A percentile compares a stretch with the other conserved stretches of the same genome.
Evolutionary conservation across 2,797 vertebrate species (phyloP).

Genomic region (Sphenopsis melanotis): DNA sequence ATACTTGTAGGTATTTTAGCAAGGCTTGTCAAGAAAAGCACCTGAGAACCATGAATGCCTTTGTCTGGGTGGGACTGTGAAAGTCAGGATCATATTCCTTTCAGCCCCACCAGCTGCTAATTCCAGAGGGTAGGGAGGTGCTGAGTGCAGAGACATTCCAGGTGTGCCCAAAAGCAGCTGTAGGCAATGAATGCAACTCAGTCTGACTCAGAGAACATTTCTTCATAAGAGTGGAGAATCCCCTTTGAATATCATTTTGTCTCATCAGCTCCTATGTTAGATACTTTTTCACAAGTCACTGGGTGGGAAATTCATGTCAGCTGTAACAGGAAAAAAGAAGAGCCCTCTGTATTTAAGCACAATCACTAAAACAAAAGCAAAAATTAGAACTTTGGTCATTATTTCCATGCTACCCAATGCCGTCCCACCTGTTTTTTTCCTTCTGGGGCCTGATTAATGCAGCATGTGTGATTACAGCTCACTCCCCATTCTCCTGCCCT

Average conservation of each 20-base stretch:
- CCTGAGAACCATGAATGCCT: background rate
- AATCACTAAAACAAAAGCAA: background rate
- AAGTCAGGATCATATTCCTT: background rate
- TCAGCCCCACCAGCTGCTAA: background rate
- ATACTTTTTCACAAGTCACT: background rate
- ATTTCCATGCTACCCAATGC: background rate
- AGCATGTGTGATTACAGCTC: background rate
- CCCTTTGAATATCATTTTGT: background rate
- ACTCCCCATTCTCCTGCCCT: background rate
- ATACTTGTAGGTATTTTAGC: background rate
- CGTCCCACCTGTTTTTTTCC: background rate
- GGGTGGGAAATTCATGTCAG: background rate
- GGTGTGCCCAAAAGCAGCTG: background rate
- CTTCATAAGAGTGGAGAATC: background rate
- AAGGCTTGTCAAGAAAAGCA: background rate
- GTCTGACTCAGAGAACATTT: background rate
- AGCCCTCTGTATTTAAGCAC: background rate
- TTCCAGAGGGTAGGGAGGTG: background rate
- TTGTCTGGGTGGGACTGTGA: background rate
- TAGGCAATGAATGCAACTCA: background rate
- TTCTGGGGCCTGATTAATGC: background rate
- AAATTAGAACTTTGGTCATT: background rate
- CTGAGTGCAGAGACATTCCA: background rate
- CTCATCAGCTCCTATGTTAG: background rate
- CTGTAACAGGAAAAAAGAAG: background rate